Percentiles rank a stretch among this genome's conserved stretches.
Conservation (phyloP, 23 tunicate species). For the Botrylloides violaceus region DNA sequence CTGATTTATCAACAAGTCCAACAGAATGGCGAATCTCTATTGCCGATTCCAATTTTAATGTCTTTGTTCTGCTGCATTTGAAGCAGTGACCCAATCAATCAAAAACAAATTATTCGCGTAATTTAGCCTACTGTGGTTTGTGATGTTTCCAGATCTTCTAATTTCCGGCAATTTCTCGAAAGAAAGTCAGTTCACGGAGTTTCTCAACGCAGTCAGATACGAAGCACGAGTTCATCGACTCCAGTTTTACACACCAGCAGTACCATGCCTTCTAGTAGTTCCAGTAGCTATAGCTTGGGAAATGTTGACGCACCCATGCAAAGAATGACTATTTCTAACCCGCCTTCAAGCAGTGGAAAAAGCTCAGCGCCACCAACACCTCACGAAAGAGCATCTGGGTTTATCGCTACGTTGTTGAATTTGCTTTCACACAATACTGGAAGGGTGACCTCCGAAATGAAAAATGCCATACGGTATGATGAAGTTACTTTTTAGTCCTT, state of each 20-base stretch:
- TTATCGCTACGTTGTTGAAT: constrained; percentile 33
- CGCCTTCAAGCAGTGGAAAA: neutral
- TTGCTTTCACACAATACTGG: constrained; percentile 26
- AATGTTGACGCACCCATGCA: neutral
- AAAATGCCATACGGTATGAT: constrained; percentile 38
- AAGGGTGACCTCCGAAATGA: constrained; percentile 29
- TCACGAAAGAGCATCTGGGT: constrained; percentile 25
- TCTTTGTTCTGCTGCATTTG: no score
- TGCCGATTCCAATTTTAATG: no score
- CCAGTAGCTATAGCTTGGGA: constrained; percentile 11
- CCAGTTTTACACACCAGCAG: constrained; percentile 5
- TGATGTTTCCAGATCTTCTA: neutral
- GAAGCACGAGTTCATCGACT: constrained; percentile 19
- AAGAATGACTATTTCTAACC: neutral
- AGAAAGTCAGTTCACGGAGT: neutral
- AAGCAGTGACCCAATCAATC: no score
- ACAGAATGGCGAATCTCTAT: no score
- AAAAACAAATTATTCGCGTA: no score
- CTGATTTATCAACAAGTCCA: no score
- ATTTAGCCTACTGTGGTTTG: no score
- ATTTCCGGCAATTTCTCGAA: constrained; percentile 4
- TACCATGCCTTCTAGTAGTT: constrained; percentile 17
- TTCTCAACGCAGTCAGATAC: neutral
- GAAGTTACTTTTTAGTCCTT: no score
- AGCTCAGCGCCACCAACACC: constrained; percentile 21